Conservation (phyloP, 2,888 invertebrate genomes). For the Bellardia pandia region DNA sequence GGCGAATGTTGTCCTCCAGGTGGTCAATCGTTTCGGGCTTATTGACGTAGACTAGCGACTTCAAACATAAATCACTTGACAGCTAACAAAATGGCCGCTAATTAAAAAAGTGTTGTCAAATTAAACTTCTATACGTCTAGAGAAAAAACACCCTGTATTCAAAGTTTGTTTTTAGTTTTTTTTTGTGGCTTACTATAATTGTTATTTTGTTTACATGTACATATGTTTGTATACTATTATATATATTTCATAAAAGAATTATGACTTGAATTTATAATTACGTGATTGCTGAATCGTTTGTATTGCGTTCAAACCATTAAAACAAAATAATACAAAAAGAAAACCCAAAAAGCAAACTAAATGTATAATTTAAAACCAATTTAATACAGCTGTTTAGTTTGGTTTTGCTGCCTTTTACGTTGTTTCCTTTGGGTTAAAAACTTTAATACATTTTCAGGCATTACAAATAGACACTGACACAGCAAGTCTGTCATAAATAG, state of each 20-base stretch:
- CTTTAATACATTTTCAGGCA: not conserved
- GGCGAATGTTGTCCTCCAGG: too few relatives aligned
- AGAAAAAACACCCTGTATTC: too few relatives aligned
- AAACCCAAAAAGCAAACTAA: conserved; percentile 5
- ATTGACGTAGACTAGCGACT: too few relatives aligned
- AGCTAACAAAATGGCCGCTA: too few relatives aligned
- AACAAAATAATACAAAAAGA: not conserved
- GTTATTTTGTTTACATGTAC: not conserved
- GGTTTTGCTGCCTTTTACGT: conserved; percentile 7
- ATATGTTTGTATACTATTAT: not conserved
- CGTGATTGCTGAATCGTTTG: conserved; percentile 27
- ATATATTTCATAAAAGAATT: conserved; percentile 16
- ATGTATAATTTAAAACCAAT: conserved; percentile 54
- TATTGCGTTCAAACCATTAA: not conserved
- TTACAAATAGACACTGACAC: not conserved
- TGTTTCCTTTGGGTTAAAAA: conserved; percentile 16
- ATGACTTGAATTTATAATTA: conserved; percentile 57
- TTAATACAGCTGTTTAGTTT: conserved; percentile 52
- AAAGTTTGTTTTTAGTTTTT: not conserved
- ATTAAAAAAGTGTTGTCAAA: too few relatives aligned
- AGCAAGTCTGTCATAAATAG: not conserved
- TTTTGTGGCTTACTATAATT: conserved; percentile 8
- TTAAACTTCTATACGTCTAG: too few relatives aligned
- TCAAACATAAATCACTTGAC: too few relatives aligned
- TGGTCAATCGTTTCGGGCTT: too few relatives aligned